Conservation (phyloP, 2,888 invertebrate genomes). For the Dioctria linearis region DNA sequence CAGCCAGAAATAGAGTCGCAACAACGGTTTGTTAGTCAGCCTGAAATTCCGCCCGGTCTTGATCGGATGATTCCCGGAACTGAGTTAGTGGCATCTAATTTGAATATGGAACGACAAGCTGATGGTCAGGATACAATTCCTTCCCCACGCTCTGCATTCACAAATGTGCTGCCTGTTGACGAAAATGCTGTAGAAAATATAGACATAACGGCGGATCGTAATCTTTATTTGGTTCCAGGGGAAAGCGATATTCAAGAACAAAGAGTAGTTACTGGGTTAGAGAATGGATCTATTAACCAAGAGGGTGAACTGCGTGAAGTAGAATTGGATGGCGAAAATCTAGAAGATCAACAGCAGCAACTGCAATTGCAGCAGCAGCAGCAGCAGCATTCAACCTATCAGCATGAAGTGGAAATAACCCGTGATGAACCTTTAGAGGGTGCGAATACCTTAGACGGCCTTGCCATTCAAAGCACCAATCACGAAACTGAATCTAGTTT, state of each 20-base stretch:
- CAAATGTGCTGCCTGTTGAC: constrained; percentile 51
- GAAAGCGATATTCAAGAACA: constrained; percentile 64
- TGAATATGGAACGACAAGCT: constrained; percentile 71
- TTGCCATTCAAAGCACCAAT: constrained; percentile 50
- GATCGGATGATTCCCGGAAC: constrained; percentile 74
- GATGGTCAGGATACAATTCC: constrained; percentile 69
- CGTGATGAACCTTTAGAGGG: constrained; percentile 74
- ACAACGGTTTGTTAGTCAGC: constrained; percentile 14
- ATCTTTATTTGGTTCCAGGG: constrained; percentile 67
- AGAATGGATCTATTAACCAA: constrained; percentile 69
- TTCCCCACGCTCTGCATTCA: constrained; percentile 57
- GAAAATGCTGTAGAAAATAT: constrained; percentile 59
- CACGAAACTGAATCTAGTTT: constrained; percentile 61
- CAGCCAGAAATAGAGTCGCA: constrained; percentile 74
- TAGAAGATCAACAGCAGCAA: constrained; percentile 67
- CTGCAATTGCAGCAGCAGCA: constrained; percentile 54
- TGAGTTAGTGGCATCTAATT: constrained; percentile 68
- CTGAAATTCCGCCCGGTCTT: constrained; percentile 73
- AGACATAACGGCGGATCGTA: constrained; percentile 64
- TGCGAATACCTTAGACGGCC: constrained; percentile 67
- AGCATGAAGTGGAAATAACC: constrained; percentile 61
- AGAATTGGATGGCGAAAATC: constrained; percentile 76
- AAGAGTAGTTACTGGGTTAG: constrained; percentile 75
- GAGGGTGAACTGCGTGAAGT: constrained; percentile 73
- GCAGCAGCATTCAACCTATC: constrained; percentile 57